Percentiles rank a stretch among this genome's conserved stretches.
Evolutionary conservation across 2,797 vertebrate genomes (phyloP).

Genomic region (Pristis pectinata): DNA sequence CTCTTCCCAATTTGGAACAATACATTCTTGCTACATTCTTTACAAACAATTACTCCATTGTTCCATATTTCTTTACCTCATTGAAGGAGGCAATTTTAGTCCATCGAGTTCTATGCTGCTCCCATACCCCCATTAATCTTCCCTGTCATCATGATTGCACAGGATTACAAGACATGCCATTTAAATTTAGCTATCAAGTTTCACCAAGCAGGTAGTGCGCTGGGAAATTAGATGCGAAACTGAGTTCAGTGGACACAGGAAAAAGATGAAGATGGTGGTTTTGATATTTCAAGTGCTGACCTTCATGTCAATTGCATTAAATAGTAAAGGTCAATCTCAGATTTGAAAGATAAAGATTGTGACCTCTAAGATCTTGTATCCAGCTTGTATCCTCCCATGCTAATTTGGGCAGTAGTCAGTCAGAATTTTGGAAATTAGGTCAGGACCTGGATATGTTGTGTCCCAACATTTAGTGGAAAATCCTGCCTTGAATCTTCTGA

Average conservation of each 20-base stretch:
- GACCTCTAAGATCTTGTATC: neutral
- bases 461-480: neutral
- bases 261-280: neutral
- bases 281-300: neutral
- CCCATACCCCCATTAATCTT: no score
- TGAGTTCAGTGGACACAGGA: neutral
- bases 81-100: no score
- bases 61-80: no score
- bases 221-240: neutral
- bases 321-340: neutral
- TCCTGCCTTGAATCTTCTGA: neutral
- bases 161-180: neutral
- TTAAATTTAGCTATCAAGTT: neutral
- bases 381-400: neutral
- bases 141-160: no score
- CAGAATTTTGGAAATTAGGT: neutral
- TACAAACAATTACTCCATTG: neutral
- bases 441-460: neutral
- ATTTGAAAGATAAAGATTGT: neutral
- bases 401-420: neutral
- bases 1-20: neutral
- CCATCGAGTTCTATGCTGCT: no score
- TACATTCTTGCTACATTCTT: neutral
- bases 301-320: neutral
- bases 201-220: neutral